Evolutionary conservation across 2,888 invertebrate genomes (phyloP).

Genomic region (Boloria selene): DNA sequence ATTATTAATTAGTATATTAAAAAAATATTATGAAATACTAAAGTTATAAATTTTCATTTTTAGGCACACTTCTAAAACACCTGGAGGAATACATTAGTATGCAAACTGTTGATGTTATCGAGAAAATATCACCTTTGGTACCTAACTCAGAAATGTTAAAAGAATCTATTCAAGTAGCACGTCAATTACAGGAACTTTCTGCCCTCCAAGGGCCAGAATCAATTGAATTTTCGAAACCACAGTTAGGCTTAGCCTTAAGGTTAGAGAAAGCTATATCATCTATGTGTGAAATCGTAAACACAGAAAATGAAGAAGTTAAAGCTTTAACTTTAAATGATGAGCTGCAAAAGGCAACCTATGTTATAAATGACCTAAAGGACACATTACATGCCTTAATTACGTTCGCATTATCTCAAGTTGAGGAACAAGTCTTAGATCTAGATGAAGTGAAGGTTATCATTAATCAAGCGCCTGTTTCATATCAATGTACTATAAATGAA

Average conservation of each 20-base stretch:
- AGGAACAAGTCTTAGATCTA: slow-evolving; percentile 12
- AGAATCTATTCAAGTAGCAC: slow-evolving; percentile 19
- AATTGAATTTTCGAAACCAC: slow-evolving; percentile 36
- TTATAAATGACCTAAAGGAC: slow-evolving; percentile 1
- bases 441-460: slow-evolving; percentile 16
- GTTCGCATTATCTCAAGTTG: neutral
- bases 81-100: slow-evolving; percentile 9
- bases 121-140: neutral
- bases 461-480: slow-evolving; percentile 4
- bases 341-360: slow-evolving; percentile 3
- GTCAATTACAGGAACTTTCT: slow-evolving; percentile 16
- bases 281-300: slow-evolving; percentile 42
- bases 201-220: slow-evolving; percentile 35
- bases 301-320: slow-evolving; percentile 41
- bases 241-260: slow-evolving; percentile 44
- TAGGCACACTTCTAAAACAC: slow-evolving; percentile 7
- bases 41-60: neutral
- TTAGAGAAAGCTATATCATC: slow-evolving; percentile 45
- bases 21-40: no score
- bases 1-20: no score
- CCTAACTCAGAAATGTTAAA: slow-evolving; percentile 4
- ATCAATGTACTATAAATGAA: neutral
- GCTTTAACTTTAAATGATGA: neutral
- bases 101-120: slow-evolving; percentile 5
- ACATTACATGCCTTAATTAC: slow-evolving; percentile 13